These are phyloP conservation scores for Halictus quadricinctus DNA, from an alignment of 2,888 invertebrate genomes.

Conservation along the genomic window DNA sequence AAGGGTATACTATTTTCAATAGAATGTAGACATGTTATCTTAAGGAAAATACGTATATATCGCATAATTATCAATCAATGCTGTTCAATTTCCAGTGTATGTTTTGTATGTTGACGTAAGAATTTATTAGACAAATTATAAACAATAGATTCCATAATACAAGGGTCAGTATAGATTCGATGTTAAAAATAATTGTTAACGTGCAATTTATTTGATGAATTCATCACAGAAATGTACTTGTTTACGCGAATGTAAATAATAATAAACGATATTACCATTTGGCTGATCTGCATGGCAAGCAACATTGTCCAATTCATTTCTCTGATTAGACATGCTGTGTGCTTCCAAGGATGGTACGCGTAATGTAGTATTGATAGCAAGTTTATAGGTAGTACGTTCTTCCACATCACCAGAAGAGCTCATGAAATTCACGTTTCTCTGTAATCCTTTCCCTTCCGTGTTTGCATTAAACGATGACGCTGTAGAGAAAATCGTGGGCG, in stretches of 20 bases:
- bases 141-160: conserved; percentile 30
- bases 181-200: neutral
- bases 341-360: conserved; percentile 52
- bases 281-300: conserved; percentile 65
- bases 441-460: conserved; percentile 60
- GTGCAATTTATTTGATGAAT: neutral
- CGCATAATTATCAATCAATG: neutral
- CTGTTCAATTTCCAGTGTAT: neutral
- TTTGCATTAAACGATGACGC: conserved; percentile 73
- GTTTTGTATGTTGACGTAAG: neutral
- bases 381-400: conserved; percentile 47
- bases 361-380: conserved; percentile 61
- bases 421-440: conserved; percentile 48
- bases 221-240: neutral
- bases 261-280: conserved; percentile 70
- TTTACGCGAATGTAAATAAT: conserved; percentile 4
- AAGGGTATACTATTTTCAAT: neutral
- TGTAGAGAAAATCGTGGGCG: conserved; percentile 77
- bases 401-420: conserved; percentile 63
- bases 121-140: conserved; percentile 20
- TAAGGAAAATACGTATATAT: neutral
- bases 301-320: conserved; percentile 70
- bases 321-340: conserved; percentile 70
- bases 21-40: neutral
- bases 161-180: conserved; percentile 27